A percentile compares a stretch with the other conserved stretches of the same genome.
These are phyloP conservation scores for Torymus texanus DNA, from an alignment of 2,888 invertebrate genomes.

Conservation along the genomic window DNA sequence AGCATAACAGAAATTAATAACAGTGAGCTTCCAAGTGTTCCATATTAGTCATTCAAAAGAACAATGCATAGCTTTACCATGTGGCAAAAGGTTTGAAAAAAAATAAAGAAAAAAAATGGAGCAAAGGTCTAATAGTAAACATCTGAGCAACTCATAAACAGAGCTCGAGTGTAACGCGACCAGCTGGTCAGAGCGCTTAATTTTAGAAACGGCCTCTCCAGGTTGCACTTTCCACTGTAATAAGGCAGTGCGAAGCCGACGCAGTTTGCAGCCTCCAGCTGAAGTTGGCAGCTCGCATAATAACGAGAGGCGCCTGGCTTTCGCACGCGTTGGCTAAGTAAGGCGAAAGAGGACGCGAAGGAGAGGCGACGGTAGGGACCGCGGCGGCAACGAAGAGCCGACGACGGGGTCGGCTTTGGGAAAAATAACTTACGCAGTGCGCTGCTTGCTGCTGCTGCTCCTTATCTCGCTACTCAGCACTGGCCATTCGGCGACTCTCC, in stretches of 20 bases:
- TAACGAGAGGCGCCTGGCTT: background rate
- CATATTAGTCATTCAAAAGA: too few species aligned
- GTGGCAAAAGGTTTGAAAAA: too few species aligned
- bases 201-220: too few species aligned
- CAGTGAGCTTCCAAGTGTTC: background rate
- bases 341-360: background rate
- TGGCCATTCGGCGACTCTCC: conserved; percentile 34
- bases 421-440: conserved; percentile 61
- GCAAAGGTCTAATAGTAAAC: background rate
- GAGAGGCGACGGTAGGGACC: too few species aligned
- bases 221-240: too few species aligned
- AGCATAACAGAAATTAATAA: conserved; percentile 17
- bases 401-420: background rate
- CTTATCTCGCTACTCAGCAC: conserved; percentile 15
- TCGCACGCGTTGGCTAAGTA: background rate
- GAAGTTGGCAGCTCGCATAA: conserved; percentile 1
- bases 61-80: too few species aligned
- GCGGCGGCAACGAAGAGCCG: too few species aligned
- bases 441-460: conserved; percentile 36
- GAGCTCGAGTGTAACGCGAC: too few species aligned
- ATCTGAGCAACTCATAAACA: too few species aligned
- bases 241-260: too few species aligned
- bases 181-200: too few species aligned
- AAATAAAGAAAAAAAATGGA: background rate
- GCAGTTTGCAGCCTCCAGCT: background rate